Evolutionary conservation across 1,140 invertebrate species (phyloP), one percentile per base, ranked within the genome.

Genomic region (Phymastichus coffea): DNA sequence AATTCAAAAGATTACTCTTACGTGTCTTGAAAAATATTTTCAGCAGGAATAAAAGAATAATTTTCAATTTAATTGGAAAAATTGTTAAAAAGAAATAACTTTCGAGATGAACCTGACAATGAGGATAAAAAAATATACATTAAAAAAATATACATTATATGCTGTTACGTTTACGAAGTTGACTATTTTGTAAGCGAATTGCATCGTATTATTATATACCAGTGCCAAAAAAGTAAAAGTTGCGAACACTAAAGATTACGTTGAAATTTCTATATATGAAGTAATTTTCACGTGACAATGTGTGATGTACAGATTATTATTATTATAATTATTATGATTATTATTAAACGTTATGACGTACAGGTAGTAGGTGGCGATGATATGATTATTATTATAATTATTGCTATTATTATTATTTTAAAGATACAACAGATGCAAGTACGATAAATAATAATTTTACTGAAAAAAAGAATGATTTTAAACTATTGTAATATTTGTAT

Each of bases 401-500:
- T 60, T n/a, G n/a, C n/a, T n/a, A n/a, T n/a, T n/a, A n/a, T n/a
- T 44, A 66, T 63, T 64, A 60, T 63, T 25, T 10, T 44, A 15
- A 54, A 54, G 56, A 61, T 20, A 25, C 48, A 33, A 65, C 33
- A 30, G 41, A 60, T 49, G 62, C n/a, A 65, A n/a, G 28, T 65
- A 63, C 58, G 61, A 63, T 66, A 49, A 19, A 4, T 47, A 33
- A 22, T 55, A 15, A 14, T 28, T 10, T 40, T 40, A 22, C n/a
- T 3, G 19, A 22, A 30, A 33, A 53, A 64, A 67, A 66, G 61
- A 63, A 66, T 56, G 65, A 61, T n/a, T n/a, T n/a, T n/a, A 66
- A 63, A 69, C 67, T 70, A 74, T 66, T 75, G 71, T 75, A 72
- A 71, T 72, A 70, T 73, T 73, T 75, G 71, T 75, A 75, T 73